A percentile compares a stretch with the other conserved stretches of the same genome.
These are phyloP conservation scores for Drosophila meridiana DNA, from an alignment of 2,888 invertebrate genomes.

Conservation along the genomic window DNA sequence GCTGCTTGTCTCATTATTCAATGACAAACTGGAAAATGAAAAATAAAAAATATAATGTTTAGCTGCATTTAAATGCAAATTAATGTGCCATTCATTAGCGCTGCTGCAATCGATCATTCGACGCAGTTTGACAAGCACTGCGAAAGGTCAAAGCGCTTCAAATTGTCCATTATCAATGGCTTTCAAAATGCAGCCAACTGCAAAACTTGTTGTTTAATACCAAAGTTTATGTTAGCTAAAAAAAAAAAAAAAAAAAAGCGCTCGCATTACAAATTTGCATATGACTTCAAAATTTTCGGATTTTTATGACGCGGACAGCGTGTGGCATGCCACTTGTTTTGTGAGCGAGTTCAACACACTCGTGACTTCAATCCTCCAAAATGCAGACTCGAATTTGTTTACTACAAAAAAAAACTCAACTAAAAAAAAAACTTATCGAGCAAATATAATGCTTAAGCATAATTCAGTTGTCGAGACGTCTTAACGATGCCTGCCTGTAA, in stretches of 20 bases:
- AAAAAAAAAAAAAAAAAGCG: slow-evolving; percentile 14
- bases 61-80: slow-evolving; percentile 79
- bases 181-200: slow-evolving; percentile 32
- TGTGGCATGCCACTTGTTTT: slow-evolving; percentile 65
- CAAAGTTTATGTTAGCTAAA: slow-evolving; percentile 64
- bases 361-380: slow-evolving; percentile 51
- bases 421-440: slow-evolving; percentile 19
- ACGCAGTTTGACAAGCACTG: slow-evolving; percentile 66
- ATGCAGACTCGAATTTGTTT: slow-evolving; percentile 32
- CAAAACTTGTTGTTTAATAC: slow-evolving; percentile 55
- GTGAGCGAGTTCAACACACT: slow-evolving; percentile 31
- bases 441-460: slow-evolving; percentile 41
- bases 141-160: slow-evolving; percentile 68
- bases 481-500: slow-evolving; percentile 47
- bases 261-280: slow-evolving; percentile 73
- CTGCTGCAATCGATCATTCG: slow-evolving; percentile 71
- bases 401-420: slow-evolving; percentile 53
- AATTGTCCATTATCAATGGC: slow-evolving; percentile 36
- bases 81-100: slow-evolving; percentile 81
- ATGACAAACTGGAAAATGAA: slow-evolving; percentile 60
- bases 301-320: slow-evolving; percentile 37
- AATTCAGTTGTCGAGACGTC: slow-evolving; percentile 53
- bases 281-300: slow-evolving; percentile 35
- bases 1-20: slow-evolving; percentile 73
- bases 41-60: slow-evolving; percentile 41